Percentiles rank a stretch among this genome's conserved stretches.
These are phyloP conservation scores for Engraulis encrasicolus DNA, from an alignment of 2,113 vertebrate genomes.

Conservation along the genomic window DNA sequence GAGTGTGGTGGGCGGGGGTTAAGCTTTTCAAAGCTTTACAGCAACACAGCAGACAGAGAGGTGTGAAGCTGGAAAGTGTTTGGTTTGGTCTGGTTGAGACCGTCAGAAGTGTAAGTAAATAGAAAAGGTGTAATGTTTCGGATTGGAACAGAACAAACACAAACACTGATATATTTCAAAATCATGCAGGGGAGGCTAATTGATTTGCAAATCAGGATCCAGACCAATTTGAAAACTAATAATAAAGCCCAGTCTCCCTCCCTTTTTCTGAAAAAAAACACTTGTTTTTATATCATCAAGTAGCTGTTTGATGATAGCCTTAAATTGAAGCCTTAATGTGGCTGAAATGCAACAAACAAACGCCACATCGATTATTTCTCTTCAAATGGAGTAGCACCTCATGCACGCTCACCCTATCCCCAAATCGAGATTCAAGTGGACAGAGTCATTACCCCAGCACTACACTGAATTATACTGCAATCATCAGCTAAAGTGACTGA, in stretches of 20 bases:
- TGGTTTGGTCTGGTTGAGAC: background rate
- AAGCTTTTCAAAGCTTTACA: background rate
- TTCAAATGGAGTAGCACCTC: background rate
- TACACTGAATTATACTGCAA: conserved; percentile 8
- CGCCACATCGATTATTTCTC: background rate
- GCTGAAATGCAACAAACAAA: conserved; percentile 1
- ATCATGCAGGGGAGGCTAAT: background rate
- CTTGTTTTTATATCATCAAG: conserved; percentile 1
- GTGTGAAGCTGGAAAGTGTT: conserved; percentile 14
- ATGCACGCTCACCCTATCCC: too few species aligned
- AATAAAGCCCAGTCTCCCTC: background rate
- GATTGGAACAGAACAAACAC: background rate
- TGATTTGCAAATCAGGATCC: background rate
- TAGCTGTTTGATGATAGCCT: background rate
- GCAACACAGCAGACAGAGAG: background rate
- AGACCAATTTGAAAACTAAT: background rate
- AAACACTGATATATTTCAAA: background rate
- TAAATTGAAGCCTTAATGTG: background rate
- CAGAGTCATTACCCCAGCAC: conserved; percentile 8
- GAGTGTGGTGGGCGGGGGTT: background rate
- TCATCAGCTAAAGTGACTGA: background rate
- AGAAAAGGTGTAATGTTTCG: background rate
- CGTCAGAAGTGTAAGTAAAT: background rate
- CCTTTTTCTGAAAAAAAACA: background rate
- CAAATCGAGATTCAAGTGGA: background rate